Evolutionary conservation across 2,888 invertebrate genomes (phyloP).

Genomic region (Strigamia crassipes): DNA sequence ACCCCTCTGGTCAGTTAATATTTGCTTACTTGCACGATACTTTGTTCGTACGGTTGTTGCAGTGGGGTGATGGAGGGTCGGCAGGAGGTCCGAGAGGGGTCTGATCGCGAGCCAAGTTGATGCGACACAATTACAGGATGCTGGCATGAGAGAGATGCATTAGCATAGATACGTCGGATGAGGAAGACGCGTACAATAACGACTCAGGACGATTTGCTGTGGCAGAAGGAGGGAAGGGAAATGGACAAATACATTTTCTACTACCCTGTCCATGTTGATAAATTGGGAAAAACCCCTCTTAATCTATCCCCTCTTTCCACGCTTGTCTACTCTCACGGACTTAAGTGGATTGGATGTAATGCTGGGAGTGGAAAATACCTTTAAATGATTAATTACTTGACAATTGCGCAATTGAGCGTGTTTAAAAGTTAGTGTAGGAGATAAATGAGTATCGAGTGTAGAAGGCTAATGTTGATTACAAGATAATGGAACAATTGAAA

Average conservation of each 20-base stretch:
- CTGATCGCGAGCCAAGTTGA: slow-evolving; percentile 32
- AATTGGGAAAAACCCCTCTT: slow-evolving; percentile 19
- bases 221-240: slow-evolving; percentile 24
- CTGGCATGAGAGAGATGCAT: slow-evolving; percentile 35
- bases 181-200: slow-evolving; percentile 37
- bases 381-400: slow-evolving; percentile 38
- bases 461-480: background rate
- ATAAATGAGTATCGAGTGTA: slow-evolving; percentile 5
- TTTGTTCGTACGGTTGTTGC: background rate
- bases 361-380: slow-evolving; percentile 31
- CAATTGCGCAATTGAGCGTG: slow-evolving; percentile 19
- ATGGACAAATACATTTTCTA: slow-evolving; percentile 33
- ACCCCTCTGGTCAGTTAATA: slow-evolving; percentile 14
- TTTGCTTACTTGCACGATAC: slow-evolving; percentile 14
- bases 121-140: slow-evolving; percentile 39
- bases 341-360: slow-evolving; percentile 35
- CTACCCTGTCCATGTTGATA: slow-evolving; percentile 35
- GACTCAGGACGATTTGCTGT: slow-evolving; percentile 32
- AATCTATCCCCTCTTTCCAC: background rate
- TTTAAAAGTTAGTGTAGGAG: background rate
- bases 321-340: background rate
- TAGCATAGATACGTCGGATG: slow-evolving; percentile 42
- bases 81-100: slow-evolving; percentile 35
- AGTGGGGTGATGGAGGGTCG: background rate
- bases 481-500: slow-evolving; percentile 9